Evolutionary conservation across 2,888 invertebrate genomes (phyloP), one percentile per base, ranked within the genome.

Genomic region (Hemithea aestivaria): DNA sequence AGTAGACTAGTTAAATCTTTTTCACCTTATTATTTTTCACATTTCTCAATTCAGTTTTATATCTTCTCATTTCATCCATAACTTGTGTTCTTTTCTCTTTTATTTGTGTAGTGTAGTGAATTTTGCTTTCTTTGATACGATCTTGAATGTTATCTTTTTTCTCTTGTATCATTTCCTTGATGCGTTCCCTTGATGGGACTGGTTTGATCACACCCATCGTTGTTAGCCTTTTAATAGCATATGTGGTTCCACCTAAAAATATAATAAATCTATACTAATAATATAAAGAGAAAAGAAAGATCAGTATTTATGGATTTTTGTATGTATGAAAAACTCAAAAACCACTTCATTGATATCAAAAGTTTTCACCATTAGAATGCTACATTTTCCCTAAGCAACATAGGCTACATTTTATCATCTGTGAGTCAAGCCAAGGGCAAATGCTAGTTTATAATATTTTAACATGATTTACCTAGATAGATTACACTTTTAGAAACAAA

Each of bases 161-260:
- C 53, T 89, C 90, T 53, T 89, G 81, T 45, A 90, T 80, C 77
- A 92, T 90, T 62, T 90, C 89, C 63, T 90, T 91, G 6, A 92
- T 75, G 50, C 90, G 71, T 55, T 90, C 89, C 35, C 83, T 84
- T 10, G 91, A 91, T 9, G 94, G 93, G 20, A 94, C 91, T n/a
- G 95, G 94, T 68, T 92, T 93, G 42, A 96, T 93, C 72, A 93
- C 92, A 31, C 97, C 97, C 69, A 91, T 89, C 57, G 90, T 89
- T 55, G 91, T 92, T 51, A 98, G 85, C 62, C 92, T 93, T 59
- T 91, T 95, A 40, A 97, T 96, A 5, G 94, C 91, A 66, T 93
- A 75, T 9, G 96, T 96, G 10, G 97, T 96, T 27, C 95, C 95
- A 54, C 94, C 95, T 94, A 55, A 11, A 77, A 73, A 31, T 41